phyloP scores from a whole-genome alignment of 2,888 invertebrate genomes.

The Heliconius aoede region DNA sequence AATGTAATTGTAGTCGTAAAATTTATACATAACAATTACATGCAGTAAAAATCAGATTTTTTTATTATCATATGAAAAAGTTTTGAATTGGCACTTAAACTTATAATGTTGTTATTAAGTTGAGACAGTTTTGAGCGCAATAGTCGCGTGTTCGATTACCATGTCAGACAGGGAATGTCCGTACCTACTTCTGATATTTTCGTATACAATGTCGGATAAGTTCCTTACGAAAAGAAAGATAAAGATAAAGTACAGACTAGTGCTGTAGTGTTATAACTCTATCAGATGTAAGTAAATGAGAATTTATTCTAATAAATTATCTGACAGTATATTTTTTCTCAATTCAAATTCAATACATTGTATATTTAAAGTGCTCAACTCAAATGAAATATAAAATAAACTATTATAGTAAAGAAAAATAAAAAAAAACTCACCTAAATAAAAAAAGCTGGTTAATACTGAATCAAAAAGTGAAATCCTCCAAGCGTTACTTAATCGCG shows the following conservation, averaged over 20 bases:
- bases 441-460: slow-evolving; percentile 21
- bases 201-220: not conserved
- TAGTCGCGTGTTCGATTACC: not conserved
- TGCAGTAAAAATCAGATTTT: not conserved
- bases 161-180: not conserved
- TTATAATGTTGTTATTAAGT: not conserved
- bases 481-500: slow-evolving; percentile 62
- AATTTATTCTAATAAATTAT: too few species aligned
- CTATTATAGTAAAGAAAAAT: not conserved
- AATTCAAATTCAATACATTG: too few species aligned
- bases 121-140: not conserved
- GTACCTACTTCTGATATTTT: not conserved
- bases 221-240: not conserved
- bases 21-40: not conserved
- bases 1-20: not conserved
- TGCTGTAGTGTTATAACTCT: too few species aligned
- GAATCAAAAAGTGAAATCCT: slow-evolving; percentile 22
- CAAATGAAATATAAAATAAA: not conserved
- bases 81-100: not conserved
- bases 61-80: not conserved
- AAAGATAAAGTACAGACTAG: too few species aligned
- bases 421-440: slow-evolving; percentile 46
- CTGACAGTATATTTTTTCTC: too few species aligned
- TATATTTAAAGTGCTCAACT: not conserved
- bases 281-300: too few species aligned